Evolutionary conservation across 1,140 invertebrate species (phyloP).

Genomic region (Drosophila pseudoobscura): DNA sequence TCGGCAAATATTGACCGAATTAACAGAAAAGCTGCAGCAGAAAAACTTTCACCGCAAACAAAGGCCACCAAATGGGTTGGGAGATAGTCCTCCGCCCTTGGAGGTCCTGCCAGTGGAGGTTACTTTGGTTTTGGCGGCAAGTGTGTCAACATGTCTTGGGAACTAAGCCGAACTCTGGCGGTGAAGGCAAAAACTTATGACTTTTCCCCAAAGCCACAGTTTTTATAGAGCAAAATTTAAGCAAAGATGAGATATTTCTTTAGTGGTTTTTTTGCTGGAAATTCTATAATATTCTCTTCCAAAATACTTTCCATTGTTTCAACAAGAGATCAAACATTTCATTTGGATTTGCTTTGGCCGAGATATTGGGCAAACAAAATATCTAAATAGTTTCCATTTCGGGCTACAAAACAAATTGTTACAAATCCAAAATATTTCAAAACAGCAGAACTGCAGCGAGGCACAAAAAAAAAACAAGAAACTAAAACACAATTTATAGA

Average conservation of each 20-base stretch:
- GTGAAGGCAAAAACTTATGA: conserved; percentile 30
- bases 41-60: conserved; percentile 71
- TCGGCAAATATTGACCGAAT: conserved; percentile 81
- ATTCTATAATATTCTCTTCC: too few relatives aligned
- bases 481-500: conserved; percentile 44
- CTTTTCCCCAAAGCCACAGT: neutral
- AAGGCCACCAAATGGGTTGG: conserved; percentile 42
- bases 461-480: conserved; percentile 4
- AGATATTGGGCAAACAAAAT: conserved; percentile 17
- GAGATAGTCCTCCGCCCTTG: neutral
- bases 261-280: too few relatives aligned
- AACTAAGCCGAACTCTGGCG: neutral
- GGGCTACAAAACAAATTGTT: conserved; percentile 40
- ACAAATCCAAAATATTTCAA: conserved; percentile 44
- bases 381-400: conserved; percentile 43
- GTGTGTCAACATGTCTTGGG: conserved; percentile 51
- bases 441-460: conserved; percentile 15
- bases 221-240: neutral
- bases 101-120: conserved; percentile 6
- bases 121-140: conserved; percentile 20
- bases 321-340: too few relatives aligned
- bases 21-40: conserved; percentile 66
- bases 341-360: neutral
- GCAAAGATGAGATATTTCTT: neutral
- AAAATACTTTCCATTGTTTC: too few relatives aligned